Conservation (phyloP, 2,888 invertebrate genomes). For the Aporophyla lueneburgensis region DNA sequence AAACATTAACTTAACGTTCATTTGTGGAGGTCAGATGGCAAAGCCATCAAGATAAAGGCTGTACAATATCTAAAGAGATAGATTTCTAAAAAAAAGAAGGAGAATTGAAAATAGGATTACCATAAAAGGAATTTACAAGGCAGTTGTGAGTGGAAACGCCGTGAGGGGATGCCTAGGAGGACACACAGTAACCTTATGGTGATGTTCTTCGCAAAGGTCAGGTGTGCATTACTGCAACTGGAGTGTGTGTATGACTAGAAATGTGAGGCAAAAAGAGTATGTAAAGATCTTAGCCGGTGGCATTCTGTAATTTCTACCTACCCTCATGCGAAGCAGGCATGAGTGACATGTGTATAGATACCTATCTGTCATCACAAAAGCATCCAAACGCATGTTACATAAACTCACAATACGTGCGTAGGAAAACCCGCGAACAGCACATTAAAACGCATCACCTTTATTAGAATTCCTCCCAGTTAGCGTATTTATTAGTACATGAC, state of each 20-base stretch:
- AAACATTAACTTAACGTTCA: background rate
- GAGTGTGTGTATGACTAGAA: too few species aligned
- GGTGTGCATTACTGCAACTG: too few species aligned
- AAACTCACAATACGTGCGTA: constrained; percentile 50
- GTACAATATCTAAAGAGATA: background rate
- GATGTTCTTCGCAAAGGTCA: too few species aligned
- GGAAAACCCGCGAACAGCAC: constrained; percentile 58
- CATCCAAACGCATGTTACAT: constrained; percentile 38
- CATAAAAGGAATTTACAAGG: too few species aligned
- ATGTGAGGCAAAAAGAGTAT: too few species aligned
- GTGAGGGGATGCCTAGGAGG: too few species aligned
- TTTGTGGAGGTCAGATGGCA: background rate
- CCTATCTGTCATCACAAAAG: constrained; percentile 29
- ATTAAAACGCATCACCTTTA: constrained; percentile 62
- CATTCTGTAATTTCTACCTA: too few species aligned
- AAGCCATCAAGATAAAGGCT: background rate
- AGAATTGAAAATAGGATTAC: too few species aligned
- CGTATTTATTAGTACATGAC: constrained; percentile 65
- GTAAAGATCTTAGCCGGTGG: too few species aligned
- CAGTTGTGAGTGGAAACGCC: too few species aligned
- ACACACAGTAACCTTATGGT: too few species aligned
- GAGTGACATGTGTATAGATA: background rate
- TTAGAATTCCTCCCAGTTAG: constrained; percentile 63
- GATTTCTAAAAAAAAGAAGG: background rate
- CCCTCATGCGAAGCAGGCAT: too few species aligned